phyloP scores from a whole-genome alignment of 2,113 vertebrate genomes.

The Drymodes brunneopygia region DNA sequence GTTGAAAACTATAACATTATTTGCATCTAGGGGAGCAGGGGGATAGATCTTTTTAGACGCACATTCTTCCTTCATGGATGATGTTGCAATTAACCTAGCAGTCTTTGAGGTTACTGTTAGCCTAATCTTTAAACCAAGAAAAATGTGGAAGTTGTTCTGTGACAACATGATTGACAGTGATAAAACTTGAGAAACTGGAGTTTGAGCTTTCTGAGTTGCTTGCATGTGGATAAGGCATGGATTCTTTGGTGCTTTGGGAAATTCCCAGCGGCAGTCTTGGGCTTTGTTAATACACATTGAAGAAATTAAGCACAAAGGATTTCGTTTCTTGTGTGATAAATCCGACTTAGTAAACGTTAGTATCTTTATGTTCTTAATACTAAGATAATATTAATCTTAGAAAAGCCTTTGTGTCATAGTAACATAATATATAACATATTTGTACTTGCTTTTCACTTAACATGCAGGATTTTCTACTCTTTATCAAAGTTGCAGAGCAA shows the following conservation, averaged over 20 bases:
- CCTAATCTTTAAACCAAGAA: not conserved
- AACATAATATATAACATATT: not conserved
- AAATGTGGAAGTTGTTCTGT: not conserved
- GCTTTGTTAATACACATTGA: not conserved
- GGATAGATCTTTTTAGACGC: not conserved
- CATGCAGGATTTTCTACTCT: not conserved
- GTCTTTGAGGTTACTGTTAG: not conserved
- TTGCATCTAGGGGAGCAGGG: not conserved
- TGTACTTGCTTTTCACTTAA: not conserved
- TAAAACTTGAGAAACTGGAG: not conserved
- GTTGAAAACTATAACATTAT: not conserved
- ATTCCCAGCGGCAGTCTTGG: not conserved
- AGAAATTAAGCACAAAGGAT: slow-evolving; percentile 12
- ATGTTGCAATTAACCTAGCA: not conserved
- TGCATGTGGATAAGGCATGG: not conserved
- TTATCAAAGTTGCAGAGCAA: not conserved
- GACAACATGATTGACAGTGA: not conserved
- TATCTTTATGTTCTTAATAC: slow-evolving; percentile 17
- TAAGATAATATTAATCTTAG: slow-evolving; percentile 37
- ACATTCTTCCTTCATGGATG: not conserved
- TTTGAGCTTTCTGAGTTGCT: not conserved
- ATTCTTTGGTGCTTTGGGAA: slow-evolving; percentile 1
- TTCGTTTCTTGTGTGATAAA: slow-evolving; percentile 25
- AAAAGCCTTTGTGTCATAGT: not conserved
- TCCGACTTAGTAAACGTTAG: slow-evolving; percentile 25